A percentile compares a stretch with the other conserved stretches of the same genome.
Conservation (phyloP, 2,888 invertebrate species). For the Cephus spinipes region DNA sequence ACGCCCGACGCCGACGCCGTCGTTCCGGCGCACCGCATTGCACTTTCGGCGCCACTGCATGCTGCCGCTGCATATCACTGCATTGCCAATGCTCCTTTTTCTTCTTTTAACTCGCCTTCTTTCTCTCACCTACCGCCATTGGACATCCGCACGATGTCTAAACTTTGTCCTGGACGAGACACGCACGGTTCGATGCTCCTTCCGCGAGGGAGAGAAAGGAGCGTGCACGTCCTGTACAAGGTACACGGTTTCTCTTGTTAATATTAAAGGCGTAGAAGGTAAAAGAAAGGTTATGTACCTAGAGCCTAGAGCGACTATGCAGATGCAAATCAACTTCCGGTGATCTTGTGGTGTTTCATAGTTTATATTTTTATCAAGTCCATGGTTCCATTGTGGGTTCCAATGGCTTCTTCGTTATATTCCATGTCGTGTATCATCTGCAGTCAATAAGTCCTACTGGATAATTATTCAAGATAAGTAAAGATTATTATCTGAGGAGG, state of each 20-base stretch:
- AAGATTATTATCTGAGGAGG: background rate
- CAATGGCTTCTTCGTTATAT: background rate
- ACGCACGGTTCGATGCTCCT: background rate
- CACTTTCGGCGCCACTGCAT: slow-evolving; percentile 50
- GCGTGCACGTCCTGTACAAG: background rate
- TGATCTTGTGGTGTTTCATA: background rate
- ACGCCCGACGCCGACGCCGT: slow-evolving; percentile 51
- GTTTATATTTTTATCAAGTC: background rate
- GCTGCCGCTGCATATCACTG: slow-evolving; percentile 44
- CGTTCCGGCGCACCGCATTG: slow-evolving; percentile 44
- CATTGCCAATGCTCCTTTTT: slow-evolving; percentile 44
- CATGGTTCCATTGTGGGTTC: background rate
- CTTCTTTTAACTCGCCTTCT: slow-evolving; percentile 13
- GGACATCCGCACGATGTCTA: background rate
- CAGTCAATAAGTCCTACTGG: background rate
- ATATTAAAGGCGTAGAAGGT: background rate
- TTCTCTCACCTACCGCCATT: slow-evolving; percentile 11
- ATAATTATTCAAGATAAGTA: background rate
- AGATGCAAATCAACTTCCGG: background rate
- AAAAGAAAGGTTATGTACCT: background rate
- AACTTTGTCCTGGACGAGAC: background rate
- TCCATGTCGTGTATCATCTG: background rate
- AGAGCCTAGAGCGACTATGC: background rate
- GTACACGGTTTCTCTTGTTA: background rate
- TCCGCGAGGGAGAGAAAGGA: background rate